These are phyloP conservation scores for Heloderma charlesbogerti DNA, from an alignment of 2,113 vertebrate genomes.

Conservation along the genomic window DNA sequence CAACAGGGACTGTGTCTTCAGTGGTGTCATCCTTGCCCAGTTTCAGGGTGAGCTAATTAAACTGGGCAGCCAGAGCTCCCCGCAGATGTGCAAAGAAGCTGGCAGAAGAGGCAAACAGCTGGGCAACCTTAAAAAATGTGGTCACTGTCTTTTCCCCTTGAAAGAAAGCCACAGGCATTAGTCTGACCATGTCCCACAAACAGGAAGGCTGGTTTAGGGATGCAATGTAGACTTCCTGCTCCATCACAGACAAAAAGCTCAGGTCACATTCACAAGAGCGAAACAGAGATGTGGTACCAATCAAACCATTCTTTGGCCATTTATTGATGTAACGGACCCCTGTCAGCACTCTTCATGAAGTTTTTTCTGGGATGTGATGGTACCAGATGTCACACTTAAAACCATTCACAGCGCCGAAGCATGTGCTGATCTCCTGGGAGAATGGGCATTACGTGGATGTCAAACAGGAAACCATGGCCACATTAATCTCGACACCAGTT, in stretches of 20 bases:
- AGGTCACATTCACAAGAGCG: background rate
- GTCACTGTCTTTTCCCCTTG: background rate
- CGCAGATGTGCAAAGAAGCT: conserved; percentile 9
- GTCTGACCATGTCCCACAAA: no score
- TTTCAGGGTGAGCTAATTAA: conserved; percentile 12
- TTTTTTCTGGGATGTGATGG: background rate
- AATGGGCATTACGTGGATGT: background rate
- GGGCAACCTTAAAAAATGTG: background rate
- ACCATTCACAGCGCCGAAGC: background rate
- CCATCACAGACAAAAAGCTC: background rate
- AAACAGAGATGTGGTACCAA: background rate
- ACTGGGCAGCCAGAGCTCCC: conserved; percentile 7
- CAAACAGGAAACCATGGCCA: background rate
- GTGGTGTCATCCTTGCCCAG: background rate
- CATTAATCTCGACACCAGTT: background rate
- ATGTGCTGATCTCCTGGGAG: background rate
- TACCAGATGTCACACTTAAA: background rate
- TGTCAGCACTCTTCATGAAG: background rate
- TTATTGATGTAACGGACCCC: no score
- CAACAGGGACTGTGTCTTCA: conserved; percentile 14
- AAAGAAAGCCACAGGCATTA: background rate
- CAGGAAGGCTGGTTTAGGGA: background rate
- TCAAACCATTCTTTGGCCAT: background rate
- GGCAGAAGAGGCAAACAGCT: background rate
- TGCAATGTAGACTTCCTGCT: background rate